Percentiles rank a stretch among this genome's conserved stretches.
phyloP scores from a whole-genome alignment of 2,888 invertebrate species.

The Rhabditophanes sp. region DNA sequence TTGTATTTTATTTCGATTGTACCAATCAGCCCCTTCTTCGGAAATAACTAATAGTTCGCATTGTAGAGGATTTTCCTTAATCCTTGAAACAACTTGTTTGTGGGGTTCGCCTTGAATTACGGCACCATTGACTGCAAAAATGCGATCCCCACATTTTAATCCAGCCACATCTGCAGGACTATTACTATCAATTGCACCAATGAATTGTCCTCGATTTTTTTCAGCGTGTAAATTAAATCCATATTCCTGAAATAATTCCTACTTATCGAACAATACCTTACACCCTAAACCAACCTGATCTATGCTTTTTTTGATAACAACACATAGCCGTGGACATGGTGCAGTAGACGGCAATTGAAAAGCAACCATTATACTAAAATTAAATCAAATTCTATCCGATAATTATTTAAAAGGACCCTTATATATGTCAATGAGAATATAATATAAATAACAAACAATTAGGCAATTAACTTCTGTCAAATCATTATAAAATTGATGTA shows the following conservation, averaged over 20 bases:
- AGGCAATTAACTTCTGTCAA: too few species aligned
- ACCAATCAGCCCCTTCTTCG: constrained; percentile 59
- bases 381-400: too few species aligned
- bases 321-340: constrained; percentile 32
- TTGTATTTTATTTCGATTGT: constrained; percentile 42
- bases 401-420: too few species aligned
- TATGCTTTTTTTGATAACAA: constrained; percentile 20
- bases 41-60: constrained; percentile 74
- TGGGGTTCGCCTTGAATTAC: constrained; percentile 30
- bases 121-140: constrained; percentile 41
- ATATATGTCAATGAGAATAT: too few species aligned
- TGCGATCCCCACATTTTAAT: constrained; percentile 31
- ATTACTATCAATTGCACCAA: constrained; percentile 30
- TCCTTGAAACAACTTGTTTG: constrained; percentile 36
- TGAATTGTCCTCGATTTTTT: constrained; percentile 31
- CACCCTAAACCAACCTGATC: constrained; percentile 14
- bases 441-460: too few species aligned
- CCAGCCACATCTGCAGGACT: constrained; percentile 26
- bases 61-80: constrained; percentile 46
- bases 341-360: constrained; percentile 23
- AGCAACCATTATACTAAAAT: constrained; percentile 1
- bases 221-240: constrained; percentile 43
- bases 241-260: constrained; percentile 24
- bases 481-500: too few species aligned
- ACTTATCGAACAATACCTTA: neutral